Percentiles rank a stretch among this genome's conserved stretches.
These are phyloP conservation scores for Sinocyclocheilus maitianheensis DNA, from an alignment of 2,113 vertebrate species.

Conservation along the genomic window DNA sequence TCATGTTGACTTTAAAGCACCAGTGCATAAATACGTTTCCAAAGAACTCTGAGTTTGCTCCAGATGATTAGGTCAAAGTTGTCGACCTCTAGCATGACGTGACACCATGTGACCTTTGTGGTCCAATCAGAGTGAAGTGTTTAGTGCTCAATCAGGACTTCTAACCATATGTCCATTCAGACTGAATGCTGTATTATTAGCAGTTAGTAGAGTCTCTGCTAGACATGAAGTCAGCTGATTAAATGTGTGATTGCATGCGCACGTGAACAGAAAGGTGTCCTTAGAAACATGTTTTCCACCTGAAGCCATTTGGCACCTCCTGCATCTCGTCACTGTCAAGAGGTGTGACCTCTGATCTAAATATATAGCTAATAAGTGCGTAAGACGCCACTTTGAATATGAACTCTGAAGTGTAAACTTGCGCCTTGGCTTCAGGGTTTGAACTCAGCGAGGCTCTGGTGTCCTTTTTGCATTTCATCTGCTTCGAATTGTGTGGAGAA, in stretches of 20 bases:
- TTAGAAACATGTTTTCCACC: neutral
- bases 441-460: neutral
- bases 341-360: slow-evolving; percentile 26
- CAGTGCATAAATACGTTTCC: neutral
- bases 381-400: slow-evolving; percentile 4
- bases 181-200: neutral
- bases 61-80: neutral
- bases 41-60: neutral
- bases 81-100: neutral
- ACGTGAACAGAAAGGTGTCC: neutral
- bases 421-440: neutral
- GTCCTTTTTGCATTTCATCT: neutral
- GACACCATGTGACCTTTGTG: slow-evolving; percentile 6
- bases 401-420: slow-evolving; percentile 11
- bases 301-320: neutral
- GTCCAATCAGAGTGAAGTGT: slow-evolving; percentile 3
- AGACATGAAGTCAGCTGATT: neutral
- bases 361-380: neutral
- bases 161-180: neutral
- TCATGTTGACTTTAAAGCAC: neutral
- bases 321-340: neutral
- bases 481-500: neutral
- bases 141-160: neutral
- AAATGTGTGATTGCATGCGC: neutral
- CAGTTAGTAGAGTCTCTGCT: neutral